These are phyloP conservation scores for Stegostoma tigrinum DNA, from an alignment of 2,113 vertebrate genomes.

Conservation along the genomic window DNA sequence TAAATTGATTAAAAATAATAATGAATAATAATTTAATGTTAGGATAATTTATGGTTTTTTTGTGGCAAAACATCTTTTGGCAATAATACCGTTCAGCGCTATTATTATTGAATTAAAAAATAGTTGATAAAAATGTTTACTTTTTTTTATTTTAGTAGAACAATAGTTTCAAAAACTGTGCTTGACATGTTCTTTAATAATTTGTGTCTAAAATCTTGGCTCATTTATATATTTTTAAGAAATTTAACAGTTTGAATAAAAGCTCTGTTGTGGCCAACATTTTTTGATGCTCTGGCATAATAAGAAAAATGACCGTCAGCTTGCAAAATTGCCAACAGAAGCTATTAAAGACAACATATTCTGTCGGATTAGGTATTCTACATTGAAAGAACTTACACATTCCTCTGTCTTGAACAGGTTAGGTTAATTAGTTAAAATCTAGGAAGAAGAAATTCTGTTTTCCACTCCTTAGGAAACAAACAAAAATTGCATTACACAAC, in stretches of 20 bases:
- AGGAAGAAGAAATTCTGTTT: neutral
- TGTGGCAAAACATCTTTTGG: neutral
- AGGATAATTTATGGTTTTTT: neutral
- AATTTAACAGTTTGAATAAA: neutral
- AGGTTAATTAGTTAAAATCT: neutral
- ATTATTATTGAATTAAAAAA: neutral
- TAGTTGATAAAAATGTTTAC: neutral
- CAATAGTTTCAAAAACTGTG: neutral
- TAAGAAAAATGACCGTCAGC: neutral
- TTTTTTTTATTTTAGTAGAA: neutral
- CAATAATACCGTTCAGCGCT: neutral
- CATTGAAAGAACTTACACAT: neutral
- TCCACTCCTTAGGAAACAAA: neutral
- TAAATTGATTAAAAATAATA: neutral
- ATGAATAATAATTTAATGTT: neutral
- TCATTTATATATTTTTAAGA: neutral
- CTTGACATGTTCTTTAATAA: neutral
- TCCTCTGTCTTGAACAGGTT: neutral
- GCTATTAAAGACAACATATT: neutral
- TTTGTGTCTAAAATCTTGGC: neutral
- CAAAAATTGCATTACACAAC: neutral
- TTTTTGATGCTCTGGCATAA: neutral
- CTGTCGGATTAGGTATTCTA: constrained; percentile 1
- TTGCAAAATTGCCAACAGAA: neutral
- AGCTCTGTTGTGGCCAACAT: neutral